Base-by-base conservation (phyloP, 2,113 vertebrate genomes). In the Ibidorhyncha struthersii region DNA sequence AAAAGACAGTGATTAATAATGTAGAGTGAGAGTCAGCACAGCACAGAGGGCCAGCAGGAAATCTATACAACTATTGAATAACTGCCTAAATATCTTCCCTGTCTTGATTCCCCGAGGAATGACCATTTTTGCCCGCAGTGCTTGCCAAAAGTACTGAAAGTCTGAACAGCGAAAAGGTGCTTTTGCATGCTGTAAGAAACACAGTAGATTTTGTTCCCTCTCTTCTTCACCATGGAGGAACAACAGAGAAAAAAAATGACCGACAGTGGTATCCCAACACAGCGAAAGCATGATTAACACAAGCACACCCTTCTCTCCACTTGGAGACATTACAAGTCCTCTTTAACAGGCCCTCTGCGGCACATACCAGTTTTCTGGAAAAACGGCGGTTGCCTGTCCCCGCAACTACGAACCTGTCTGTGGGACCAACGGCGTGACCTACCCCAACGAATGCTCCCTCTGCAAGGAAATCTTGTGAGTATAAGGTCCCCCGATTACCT, bases 361-460 rank as follows among this genome's bases (percentile, higher is more conserved):
- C 3, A 0, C 0, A 8, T 96, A 86, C 77, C 1, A 0, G 8
- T 0, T 65, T 9, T 3, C 18, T 15, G 30, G 32, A 4, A 73
- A 61, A 8, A 25, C 5, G 2, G 8, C 19, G 19, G 1, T 63
- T 19, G 20, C 9, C 59, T 97, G 97, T 25, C 67, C 96, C 32
- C 92, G 85, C 59, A 25, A 34, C 71, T 97, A 71, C 2, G 6
- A 59, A 7, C 96, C 96, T 0, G 76, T 95, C 41, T 97, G 97
- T 0, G 97, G 96, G 34, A 97, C 93, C 6, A 34, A 97, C 0
- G 22, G 29, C 1, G 15, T 90, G 50, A 97, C 95, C 72, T 97
- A 97, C 63, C 25, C 86, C 87, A 97, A 97, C 0, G 95, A 97
- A 87, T 97, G 97, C 82, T 12, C 63, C 26, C 95, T 97, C 82